Conservation (phyloP, 1,140 invertebrate species). For the Drosophila aff. region DNA sequence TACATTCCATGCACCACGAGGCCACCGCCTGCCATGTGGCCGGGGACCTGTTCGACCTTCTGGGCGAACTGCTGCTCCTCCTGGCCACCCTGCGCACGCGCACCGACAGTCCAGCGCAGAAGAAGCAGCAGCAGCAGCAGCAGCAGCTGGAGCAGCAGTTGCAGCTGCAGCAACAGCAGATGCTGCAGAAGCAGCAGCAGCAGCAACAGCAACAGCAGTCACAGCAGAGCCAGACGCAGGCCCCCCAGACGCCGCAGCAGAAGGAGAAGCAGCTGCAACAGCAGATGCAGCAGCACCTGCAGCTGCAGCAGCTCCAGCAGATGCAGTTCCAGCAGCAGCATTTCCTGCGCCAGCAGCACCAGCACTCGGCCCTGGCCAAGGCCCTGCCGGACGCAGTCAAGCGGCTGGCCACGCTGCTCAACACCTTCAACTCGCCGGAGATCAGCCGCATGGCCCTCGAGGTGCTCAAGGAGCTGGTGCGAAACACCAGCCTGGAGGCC, state of each 20-base stretch:
- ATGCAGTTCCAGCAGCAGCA: slow-evolving; percentile 81
- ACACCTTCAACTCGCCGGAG: slow-evolving; percentile 95
- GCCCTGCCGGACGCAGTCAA: slow-evolving; percentile 94
- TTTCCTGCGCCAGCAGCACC: slow-evolving; percentile 74
- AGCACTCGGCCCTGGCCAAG: slow-evolving; percentile 86
- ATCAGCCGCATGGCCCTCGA: slow-evolving; percentile 92
- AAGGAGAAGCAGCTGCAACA: slow-evolving; percentile 73
- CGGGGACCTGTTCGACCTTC: slow-evolving; percentile 92
- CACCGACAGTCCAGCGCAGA: slow-evolving; percentile 12
- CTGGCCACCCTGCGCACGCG: slow-evolving; percentile 75
- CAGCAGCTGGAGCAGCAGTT: slow-evolving; percentile 68
- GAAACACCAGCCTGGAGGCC: slow-evolving; percentile 93
- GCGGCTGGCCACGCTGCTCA: slow-evolving; percentile 94
- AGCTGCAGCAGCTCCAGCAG: slow-evolving; percentile 76
- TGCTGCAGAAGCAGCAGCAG: slow-evolving; percentile 67
- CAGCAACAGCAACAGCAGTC: slow-evolving; percentile 78
- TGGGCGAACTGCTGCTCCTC: slow-evolving; percentile 88
- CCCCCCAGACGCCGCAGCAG: slow-evolving; percentile 67
- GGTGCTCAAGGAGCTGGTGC: slow-evolving; percentile 93
- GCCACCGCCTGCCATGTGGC: slow-evolving; percentile 95
- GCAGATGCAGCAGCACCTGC: slow-evolving; percentile 74
- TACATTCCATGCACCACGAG: slow-evolving; percentile 97
- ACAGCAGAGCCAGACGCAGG: slow-evolving; percentile 60
- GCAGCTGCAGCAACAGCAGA: slow-evolving; percentile 74
- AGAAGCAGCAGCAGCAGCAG: slow-evolving; percentile 48